phyloP scores from a whole-genome alignment of 2,797 vertebrate species.

The Chlorospingus flavigularis region DNA sequence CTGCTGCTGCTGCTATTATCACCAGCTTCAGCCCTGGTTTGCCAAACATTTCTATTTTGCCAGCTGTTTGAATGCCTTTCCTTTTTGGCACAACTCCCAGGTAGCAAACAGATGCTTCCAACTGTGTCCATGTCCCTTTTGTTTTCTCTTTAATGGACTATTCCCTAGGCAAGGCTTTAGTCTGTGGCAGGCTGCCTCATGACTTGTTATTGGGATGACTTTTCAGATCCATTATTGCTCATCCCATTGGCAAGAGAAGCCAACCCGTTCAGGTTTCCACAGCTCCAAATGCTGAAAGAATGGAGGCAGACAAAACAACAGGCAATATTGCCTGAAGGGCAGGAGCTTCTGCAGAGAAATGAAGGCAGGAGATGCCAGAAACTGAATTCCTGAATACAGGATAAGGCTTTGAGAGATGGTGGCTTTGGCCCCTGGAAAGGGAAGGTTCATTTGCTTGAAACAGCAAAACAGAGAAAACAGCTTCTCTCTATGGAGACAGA shows the following conservation, averaged over 20 bases:
- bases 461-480: background rate
- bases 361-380: background rate
- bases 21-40: background rate
- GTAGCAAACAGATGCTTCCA: slow-evolving; percentile 43
- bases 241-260: slow-evolving; percentile 12
- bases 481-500: background rate
- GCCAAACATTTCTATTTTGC: slow-evolving; percentile 35
- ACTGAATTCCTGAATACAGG: background rate
- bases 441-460: background rate
- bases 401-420: background rate
- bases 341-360: background rate
- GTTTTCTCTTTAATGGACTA: slow-evolving; percentile 24
- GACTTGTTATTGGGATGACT: slow-evolving; percentile 53
- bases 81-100: slow-evolving; percentile 2
- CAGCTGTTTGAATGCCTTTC: slow-evolving; percentile 38
- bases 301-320: background rate
- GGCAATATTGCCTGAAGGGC: background rate
- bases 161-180: slow-evolving; percentile 29
- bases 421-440: background rate
- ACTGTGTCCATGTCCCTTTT: slow-evolving; percentile 27
- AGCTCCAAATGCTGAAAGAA: slow-evolving; percentile 3
- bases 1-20: background rate
- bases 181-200: slow-evolving; percentile 6
- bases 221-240: slow-evolving; percentile 21
- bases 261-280: background rate